Percentiles rank a stretch among this genome's conserved stretches.
These are phyloP conservation scores for Lymantria monacha DNA, from an alignment of 2,888 invertebrate species.

Conservation along the genomic window DNA sequence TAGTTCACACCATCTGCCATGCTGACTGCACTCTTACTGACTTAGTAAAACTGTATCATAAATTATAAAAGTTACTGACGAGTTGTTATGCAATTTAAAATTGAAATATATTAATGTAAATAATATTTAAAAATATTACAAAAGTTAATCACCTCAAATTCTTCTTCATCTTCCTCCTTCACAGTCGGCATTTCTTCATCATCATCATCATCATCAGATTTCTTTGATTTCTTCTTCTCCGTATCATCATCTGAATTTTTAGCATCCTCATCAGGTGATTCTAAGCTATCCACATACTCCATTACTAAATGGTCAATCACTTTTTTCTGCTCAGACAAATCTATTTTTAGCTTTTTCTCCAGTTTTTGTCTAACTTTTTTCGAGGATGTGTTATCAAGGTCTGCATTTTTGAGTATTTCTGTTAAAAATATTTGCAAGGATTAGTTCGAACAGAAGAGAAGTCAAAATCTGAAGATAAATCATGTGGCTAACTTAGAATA, in stretches of 20 bases:
- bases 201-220: conserved; percentile 5
- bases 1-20: no score
- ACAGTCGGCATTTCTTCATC: conserved; percentile 39
- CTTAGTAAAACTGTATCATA: no score
- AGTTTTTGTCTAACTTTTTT: conserved; percentile 94
- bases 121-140: neutral
- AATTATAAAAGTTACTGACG: no score
- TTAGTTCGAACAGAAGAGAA: no score
- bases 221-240: neutral
- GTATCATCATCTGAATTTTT: conserved; percentile 35
- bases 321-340: conserved; percentile 89
- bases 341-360: conserved; percentile 86
- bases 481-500: no score
- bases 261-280: conserved; percentile 46
- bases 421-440: conserved; percentile 10
- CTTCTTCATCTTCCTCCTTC: conserved; percentile 3
- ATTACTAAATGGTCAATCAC: conserved; percentile 94
- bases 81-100: no score
- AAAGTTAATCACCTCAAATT: conserved; percentile 3
- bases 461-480: no score
- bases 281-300: conserved; percentile 83
- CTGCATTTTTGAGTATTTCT: conserved; percentile 94
- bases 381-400: conserved; percentile 91
- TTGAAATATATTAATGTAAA: no score
- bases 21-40: no score